phyloP scores from a whole-genome alignment of 1,140 invertebrate genomes.

The Acromyrmex heyeri region DNA sequence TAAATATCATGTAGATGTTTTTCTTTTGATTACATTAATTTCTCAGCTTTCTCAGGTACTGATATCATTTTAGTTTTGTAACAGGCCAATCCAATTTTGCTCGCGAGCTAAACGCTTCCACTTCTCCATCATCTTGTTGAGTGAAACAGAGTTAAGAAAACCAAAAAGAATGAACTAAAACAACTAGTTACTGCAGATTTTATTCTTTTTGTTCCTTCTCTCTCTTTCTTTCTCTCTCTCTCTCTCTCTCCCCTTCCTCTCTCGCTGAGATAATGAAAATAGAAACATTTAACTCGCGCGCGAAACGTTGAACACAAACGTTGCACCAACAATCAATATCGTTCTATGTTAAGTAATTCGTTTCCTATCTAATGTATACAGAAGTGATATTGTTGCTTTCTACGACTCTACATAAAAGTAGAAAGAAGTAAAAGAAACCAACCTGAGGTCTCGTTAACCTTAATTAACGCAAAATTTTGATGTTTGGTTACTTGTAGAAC shows the following conservation, averaged over 20 bases:
- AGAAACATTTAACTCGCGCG: no score
- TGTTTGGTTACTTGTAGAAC: constrained; percentile 49
- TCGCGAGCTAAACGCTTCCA: no score
- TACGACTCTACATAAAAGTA: background rate
- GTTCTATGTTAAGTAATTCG: background rate
- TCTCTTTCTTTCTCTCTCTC: no score
- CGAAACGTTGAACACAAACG: no score
- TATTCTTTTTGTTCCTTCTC: no score
- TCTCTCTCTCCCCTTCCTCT: no score
- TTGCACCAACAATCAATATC: background rate
- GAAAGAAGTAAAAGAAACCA: constrained; percentile 35
- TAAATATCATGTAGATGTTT: background rate
- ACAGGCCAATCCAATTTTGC: no score
- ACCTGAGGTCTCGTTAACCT: constrained; percentile 71
- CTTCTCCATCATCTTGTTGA: no score
- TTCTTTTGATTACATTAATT: background rate
- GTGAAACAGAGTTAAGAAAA: no score
- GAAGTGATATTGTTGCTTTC: background rate
- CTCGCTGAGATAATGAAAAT: no score
- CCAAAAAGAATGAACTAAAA: no score
- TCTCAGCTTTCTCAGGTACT: background rate
- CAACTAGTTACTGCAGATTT: no score
- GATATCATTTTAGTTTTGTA: background rate
- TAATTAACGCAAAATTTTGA: constrained; percentile 74
- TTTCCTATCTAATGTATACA: background rate